phyloP scores from a whole-genome alignment of 2,888 invertebrate species.

The Aspidiotus destructor region DNA sequence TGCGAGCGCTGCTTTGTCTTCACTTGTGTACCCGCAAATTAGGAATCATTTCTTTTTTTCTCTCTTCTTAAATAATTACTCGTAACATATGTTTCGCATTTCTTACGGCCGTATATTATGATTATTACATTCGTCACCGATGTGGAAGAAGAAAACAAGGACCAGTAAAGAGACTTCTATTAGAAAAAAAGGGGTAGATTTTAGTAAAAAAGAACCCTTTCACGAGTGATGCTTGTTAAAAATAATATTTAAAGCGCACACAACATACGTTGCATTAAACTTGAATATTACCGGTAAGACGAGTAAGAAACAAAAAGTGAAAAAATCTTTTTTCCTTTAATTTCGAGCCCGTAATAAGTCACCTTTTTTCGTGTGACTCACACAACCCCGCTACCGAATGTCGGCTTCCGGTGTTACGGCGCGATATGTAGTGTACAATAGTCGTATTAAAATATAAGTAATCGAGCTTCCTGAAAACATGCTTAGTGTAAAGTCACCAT shows the following conservation, averaged over 20 bases:
- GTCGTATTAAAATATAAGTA: too few species aligned
- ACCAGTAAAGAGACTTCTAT: too few species aligned
- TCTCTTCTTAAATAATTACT: slow-evolving; percentile 19
- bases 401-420: slow-evolving; percentile 16
- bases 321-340: slow-evolving; percentile 18
- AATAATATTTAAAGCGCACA: slow-evolving; percentile 24
- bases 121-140: slow-evolving; percentile 24
- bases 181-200: slow-evolving; percentile 22
- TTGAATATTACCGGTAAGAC: slow-evolving; percentile 6
- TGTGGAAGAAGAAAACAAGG: too few species aligned
- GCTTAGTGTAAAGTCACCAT: too few species aligned
- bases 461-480: too few species aligned
- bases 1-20: background rate
- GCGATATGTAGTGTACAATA: too few species aligned
- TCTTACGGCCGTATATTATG: slow-evolving; percentile 23
- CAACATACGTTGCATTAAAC: background rate
- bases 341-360: slow-evolving; percentile 25
- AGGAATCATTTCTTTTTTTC: slow-evolving; percentile 9
- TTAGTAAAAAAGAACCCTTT: slow-evolving; percentile 23
- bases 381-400: slow-evolving; percentile 17
- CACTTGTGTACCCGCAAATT: slow-evolving; percentile 15
- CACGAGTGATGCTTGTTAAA: slow-evolving; percentile 20
- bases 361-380: slow-evolving; percentile 28
- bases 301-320: slow-evolving; percentile 10
- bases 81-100: slow-evolving; percentile 28